phyloP scores from a whole-genome alignment of 2,888 invertebrate genomes.

The Dorcus parallelipipedus region DNA sequence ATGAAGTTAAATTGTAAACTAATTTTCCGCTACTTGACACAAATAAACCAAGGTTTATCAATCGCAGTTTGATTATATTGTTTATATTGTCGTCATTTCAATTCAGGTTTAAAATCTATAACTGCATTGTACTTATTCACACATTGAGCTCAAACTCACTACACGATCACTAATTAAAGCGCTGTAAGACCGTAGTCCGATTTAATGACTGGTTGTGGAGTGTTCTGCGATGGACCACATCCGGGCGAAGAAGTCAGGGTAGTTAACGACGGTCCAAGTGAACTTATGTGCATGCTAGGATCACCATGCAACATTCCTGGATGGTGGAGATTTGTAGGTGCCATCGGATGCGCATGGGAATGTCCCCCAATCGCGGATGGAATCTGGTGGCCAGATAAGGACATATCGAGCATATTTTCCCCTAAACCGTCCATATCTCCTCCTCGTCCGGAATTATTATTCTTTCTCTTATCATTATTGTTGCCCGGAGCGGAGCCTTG shows the following conservation, averaged over 20 bases:
- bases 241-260: constrained; percentile 55
- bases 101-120: constrained; percentile 11
- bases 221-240: constrained; percentile 54
- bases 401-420: constrained; percentile 50
- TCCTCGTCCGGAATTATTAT: constrained; percentile 44
- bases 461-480: constrained; percentile 67
- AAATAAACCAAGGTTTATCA: constrained; percentile 22
- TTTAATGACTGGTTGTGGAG: constrained; percentile 65
- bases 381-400: constrained; percentile 48
- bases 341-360: constrained; percentile 56
- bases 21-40: constrained; percentile 19
- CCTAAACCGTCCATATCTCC: constrained; percentile 58
- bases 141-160: constrained; percentile 15
- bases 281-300: constrained; percentile 52
- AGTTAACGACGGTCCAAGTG: constrained; percentile 55
- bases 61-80: constrained; percentile 26
- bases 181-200: constrained; percentile 87
- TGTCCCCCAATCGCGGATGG: constrained; percentile 50
- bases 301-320: constrained; percentile 43
- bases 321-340: constrained; percentile 37
- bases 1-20: constrained; percentile 24
- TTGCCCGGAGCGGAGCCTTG: constrained; percentile 46
- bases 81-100: constrained; percentile 40
- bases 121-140: constrained; percentile 5
- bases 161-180: constrained; percentile 51